These are phyloP conservation scores for Philhelius pedissequus DNA, from an alignment of 2,888 invertebrate genomes.

Conservation along the genomic window DNA sequence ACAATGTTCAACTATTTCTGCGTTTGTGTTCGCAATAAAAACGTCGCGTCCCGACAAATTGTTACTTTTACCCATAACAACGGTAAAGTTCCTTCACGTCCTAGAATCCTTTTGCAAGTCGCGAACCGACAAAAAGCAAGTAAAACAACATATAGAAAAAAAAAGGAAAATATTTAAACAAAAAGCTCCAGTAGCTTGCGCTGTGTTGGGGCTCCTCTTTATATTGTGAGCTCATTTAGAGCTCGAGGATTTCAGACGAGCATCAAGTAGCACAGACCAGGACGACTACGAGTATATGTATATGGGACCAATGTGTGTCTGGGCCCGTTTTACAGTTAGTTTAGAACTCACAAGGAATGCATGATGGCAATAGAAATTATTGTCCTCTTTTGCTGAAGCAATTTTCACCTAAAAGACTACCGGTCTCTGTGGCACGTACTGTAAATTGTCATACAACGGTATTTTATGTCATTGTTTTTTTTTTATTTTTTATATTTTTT, in stretches of 20 bases:
- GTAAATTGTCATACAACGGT: slow-evolving; percentile 55
- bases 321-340: slow-evolving; percentile 15
- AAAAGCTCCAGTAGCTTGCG: slow-evolving; percentile 13
- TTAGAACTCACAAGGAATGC: slow-evolving; percentile 14
- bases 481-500: background rate
- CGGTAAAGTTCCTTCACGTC: slow-evolving; percentile 25
- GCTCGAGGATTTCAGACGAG: slow-evolving; percentile 10
- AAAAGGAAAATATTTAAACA: slow-evolving; percentile 22
- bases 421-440: slow-evolving; percentile 50
- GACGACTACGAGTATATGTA: too few species aligned
- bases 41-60: slow-evolving; percentile 43
- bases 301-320: background rate
- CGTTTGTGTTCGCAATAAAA: slow-evolving; percentile 38
- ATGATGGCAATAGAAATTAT: slow-evolving; percentile 40
- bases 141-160: background rate
- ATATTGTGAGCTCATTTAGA: background rate
- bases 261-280: background rate
- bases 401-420: slow-evolving; percentile 29
- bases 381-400: slow-evolving; percentile 28
- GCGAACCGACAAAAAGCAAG: background rate
- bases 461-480: slow-evolving; percentile 23
- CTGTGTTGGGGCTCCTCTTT: background rate
- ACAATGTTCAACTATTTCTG: slow-evolving; percentile 50
- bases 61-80: slow-evolving; percentile 22
- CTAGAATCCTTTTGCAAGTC: background rate